These are phyloP conservation scores for Sericinus montela DNA, from an alignment of 2,888 invertebrate genomes.

Conservation along the genomic window DNA sequence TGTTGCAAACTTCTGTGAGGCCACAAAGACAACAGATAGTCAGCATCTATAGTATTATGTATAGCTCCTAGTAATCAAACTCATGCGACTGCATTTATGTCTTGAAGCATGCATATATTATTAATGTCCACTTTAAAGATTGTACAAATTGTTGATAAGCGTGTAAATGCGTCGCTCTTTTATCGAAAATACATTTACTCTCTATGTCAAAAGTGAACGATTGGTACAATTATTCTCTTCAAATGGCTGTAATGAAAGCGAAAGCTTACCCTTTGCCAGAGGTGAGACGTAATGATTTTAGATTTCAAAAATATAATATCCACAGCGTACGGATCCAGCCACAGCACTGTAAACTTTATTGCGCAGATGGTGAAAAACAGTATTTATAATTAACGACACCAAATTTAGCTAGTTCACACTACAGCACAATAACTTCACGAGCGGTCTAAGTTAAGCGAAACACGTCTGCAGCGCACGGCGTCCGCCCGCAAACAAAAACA, in stretches of 20 bases:
- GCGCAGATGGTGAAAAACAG: not conserved
- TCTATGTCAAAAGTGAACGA: too few relatives aligned
- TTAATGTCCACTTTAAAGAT: too few relatives aligned
- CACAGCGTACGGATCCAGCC: not conserved
- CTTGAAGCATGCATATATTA: too few relatives aligned
- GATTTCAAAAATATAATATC: not conserved
- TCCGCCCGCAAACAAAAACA: slow-evolving; percentile 12
- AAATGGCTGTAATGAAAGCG: slow-evolving; percentile 6
- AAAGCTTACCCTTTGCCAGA: slow-evolving; percentile 16
- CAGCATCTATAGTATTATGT: too few relatives aligned
- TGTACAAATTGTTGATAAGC: too few relatives aligned
- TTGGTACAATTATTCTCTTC: too few relatives aligned
- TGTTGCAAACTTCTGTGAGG: too few relatives aligned
- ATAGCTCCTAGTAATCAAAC: too few relatives aligned
- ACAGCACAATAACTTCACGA: slow-evolving; percentile 2
- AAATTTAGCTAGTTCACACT: not conserved
- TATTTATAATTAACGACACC: slow-evolving; percentile 1
- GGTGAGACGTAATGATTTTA: slow-evolving; percentile 8
- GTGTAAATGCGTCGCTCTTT: too few relatives aligned
- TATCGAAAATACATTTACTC: too few relatives aligned
- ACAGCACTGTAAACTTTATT: slow-evolving; percentile 10
- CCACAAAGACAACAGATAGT: too few relatives aligned
- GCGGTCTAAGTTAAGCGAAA: not conserved
- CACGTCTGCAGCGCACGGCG: slow-evolving; percentile 5
- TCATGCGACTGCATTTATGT: too few relatives aligned